Evolutionary conservation across 2,888 invertebrate species (phyloP).

Genomic region (Agrilus biguttatus): DNA sequence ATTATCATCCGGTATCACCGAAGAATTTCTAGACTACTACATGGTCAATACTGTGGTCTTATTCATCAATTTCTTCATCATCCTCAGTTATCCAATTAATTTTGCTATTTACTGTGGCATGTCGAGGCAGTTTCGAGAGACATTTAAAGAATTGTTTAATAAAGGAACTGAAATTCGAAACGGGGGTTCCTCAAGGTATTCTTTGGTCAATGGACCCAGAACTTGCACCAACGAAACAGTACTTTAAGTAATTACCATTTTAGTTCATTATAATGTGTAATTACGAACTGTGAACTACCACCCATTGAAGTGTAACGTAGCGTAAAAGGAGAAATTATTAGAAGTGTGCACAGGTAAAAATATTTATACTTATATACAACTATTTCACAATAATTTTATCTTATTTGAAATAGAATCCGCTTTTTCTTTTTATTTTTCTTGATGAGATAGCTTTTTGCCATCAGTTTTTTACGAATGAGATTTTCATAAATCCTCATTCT

Average conservation of each 20-base stretch:
- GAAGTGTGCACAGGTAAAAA: no score
- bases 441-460: no score
- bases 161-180: conserved; percentile 44
- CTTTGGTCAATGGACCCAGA: conserved; percentile 66
- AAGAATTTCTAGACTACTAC: conserved; percentile 59
- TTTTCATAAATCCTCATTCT: no score
- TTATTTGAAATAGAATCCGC: no score
- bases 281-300: no score
- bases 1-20: conserved; percentile 52
- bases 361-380: no score
- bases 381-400: no score
- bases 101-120: conserved; percentile 94
- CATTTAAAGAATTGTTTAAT: conserved; percentile 75
- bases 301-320: no score
- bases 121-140: conserved; percentile 87
- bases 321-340: no score
- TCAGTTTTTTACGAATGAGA: no score
- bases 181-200: conserved; percentile 61
- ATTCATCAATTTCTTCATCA: conserved; percentile 82
- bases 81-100: conserved; percentile 83
- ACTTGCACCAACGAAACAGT: conserved; percentile 77
- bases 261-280: no score
- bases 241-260: conserved; percentile 32
- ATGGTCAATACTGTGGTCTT: conserved; percentile 64
- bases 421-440: no score